A percentile compares a stretch with the other conserved stretches of the same genome.
These are phyloP conservation scores for Leptothorax acervorum DNA, from an alignment of 2,888 invertebrate genomes.

Conservation along the genomic window DNA sequence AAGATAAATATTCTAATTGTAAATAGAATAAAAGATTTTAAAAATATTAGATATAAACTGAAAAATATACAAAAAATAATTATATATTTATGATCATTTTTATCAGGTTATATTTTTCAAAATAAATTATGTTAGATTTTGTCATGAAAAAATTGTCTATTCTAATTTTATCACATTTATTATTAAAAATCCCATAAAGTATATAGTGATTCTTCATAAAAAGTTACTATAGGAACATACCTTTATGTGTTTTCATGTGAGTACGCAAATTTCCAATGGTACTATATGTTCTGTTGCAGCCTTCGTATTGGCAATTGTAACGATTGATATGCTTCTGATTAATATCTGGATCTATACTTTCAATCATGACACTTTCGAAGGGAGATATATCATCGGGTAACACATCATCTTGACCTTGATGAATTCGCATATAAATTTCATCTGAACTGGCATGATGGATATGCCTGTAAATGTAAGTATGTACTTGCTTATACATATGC, in stretches of 20 bases:
- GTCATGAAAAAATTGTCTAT: slow-evolving; percentile 4
- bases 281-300: slow-evolving; percentile 95
- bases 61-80: slow-evolving; percentile 21
- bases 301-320: slow-evolving; percentile 95
- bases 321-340: slow-evolving; percentile 89
- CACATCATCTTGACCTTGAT: slow-evolving; percentile 88
- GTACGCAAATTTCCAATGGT: slow-evolving; percentile 97
- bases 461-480: slow-evolving; percentile 86
- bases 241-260: slow-evolving; percentile 98
- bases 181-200: slow-evolving; percentile 26
- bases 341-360: slow-evolving; percentile 88
- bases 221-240: slow-evolving; percentile 86
- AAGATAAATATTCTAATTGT: neutral
- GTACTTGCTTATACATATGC: neutral
- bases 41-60: slow-evolving; percentile 18
- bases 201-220: neutral
- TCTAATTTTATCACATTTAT: slow-evolving; percentile 7
- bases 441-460: slow-evolving; percentile 90
- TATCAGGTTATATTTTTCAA: slow-evolving; percentile 22
- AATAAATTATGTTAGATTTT: slow-evolving; percentile 21
- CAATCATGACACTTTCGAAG: slow-evolving; percentile 90
- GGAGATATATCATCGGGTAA: slow-evolving; percentile 89
- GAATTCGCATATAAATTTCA: slow-evolving; percentile 91
- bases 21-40: slow-evolving; percentile 16
- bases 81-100: neutral